Evolutionary conservation across 2,797 vertebrate genomes (phyloP), one percentile per base, ranked within the genome.

Genomic region (Ctenopoma multispine): DNA sequence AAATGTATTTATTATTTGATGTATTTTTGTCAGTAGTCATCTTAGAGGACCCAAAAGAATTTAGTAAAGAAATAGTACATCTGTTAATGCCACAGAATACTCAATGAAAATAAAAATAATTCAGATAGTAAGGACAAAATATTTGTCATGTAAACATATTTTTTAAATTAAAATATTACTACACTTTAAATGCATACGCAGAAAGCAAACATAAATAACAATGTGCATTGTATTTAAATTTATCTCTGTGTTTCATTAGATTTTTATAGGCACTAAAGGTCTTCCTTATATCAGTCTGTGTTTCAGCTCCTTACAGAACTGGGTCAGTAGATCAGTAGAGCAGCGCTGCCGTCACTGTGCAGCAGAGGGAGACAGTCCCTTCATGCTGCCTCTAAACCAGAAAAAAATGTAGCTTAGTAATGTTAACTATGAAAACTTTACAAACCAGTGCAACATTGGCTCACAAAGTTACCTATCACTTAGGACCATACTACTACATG

Each of bases 281-380:
- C 15, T 44, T 44, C 41, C 41, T 5, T 41, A 17, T 41, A 13
- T 4, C 15, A 6, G 17, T 44, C 12, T 7, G 6, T 18, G 15
- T 6, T 18, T 44, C 63, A 11, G 75, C 24, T 65, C 13, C 41
- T 27, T 34, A 14, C 5, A 13, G 73, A 92, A 85, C 5, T 93
- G 81, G 92, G 91, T 93, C 90, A 93, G 91, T 92, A 48, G 91
- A 91, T 82, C 90, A 93, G 84, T 91, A 8, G 90, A 90, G 80
- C 91, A 85, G 69, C 69, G 68, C 46, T 83, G 57, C 78, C 56
- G 11, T 0, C 31, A 0, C 38, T 1, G 71, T 0, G 38, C 85
- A 68, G 80, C 80, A 90, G 91, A 53, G 83, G 88, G 86, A 55
- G 79, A 11, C 8, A 68, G 41, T 21, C 21, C 21, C 40, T 58